phyloP scores from a whole-genome alignment of 2,888 invertebrate genomes.

The Siphlonurus alternatus region DNA sequence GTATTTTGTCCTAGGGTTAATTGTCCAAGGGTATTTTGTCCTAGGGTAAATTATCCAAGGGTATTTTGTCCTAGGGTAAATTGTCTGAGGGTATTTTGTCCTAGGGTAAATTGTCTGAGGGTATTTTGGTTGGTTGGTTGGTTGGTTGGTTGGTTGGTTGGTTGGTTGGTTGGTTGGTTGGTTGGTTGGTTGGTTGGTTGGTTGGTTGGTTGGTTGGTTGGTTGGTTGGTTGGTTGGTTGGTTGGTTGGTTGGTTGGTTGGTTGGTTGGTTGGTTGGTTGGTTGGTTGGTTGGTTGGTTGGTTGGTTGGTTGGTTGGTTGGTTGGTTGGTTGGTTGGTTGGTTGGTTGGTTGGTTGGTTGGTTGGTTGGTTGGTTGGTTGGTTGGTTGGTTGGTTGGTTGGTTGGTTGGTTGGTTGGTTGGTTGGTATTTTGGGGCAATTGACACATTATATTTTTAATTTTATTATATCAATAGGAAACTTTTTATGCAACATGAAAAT shows the following conservation, averaged over 20 bases:
- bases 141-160: too few relatives aligned
- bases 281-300: neutral
- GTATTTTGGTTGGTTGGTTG: too few relatives aligned
- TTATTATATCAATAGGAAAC: too few relatives aligned
- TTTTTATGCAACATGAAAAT: too few relatives aligned
- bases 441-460: too few relatives aligned
- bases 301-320: neutral
- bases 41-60: too few relatives aligned
- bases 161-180: neutral
- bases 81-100: too few relatives aligned
- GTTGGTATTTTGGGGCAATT: too few relatives aligned
- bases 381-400: neutral
- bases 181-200: neutral
- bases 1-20: too few relatives aligned
- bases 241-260: neutral
- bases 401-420: neutral
- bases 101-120: too few relatives aligned
- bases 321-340: neutral
- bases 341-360: neutral
- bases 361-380: neutral
- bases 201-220: neutral
- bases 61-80: too few relatives aligned
- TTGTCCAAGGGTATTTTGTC: too few relatives aligned
- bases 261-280: neutral
- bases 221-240: neutral